Evolutionary conservation across 2,888 invertebrate genomes (phyloP).

Genomic region (Diplolepis rosae): DNA sequence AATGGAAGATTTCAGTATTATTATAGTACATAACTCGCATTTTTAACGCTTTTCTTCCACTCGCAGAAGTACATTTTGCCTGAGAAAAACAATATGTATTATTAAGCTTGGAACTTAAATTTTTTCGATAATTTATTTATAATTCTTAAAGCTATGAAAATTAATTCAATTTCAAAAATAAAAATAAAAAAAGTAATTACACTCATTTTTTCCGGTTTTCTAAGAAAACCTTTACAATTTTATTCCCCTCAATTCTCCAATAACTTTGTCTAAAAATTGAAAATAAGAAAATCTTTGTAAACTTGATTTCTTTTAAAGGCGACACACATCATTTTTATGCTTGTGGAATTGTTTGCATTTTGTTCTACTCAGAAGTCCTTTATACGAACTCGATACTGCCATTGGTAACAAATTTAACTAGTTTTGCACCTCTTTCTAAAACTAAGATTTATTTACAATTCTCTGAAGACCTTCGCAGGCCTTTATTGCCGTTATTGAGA

Average conservation of each 20-base stretch:
- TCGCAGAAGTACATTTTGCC: slow-evolving; percentile 22
- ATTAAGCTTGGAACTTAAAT: slow-evolving; percentile 5
- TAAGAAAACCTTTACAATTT: neutral
- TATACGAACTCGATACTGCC: slow-evolving; percentile 59
- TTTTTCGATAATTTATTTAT: neutral
- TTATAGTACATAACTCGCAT: slow-evolving; percentile 39
- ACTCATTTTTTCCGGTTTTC: neutral
- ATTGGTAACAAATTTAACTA: slow-evolving; percentile 68
- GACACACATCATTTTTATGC: neutral
- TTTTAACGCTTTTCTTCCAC: slow-evolving; percentile 30
- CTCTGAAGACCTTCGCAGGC: slow-evolving; percentile 53
- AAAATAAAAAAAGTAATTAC: neutral
- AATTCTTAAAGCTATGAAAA: neutral
- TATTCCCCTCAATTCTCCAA: too few relatives aligned
- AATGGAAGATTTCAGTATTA: slow-evolving; percentile 27
- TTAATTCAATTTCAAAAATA: neutral
- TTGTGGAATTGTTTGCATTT: slow-evolving; percentile 24
- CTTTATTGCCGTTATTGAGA: slow-evolving; percentile 45
- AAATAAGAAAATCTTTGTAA: neutral
- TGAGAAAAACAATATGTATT: slow-evolving; percentile 6
- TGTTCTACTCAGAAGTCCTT: slow-evolving; percentile 42
- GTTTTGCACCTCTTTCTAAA: slow-evolving; percentile 62
- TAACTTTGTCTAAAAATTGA: too few relatives aligned
- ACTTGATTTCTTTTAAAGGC: neutral
- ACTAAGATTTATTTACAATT: slow-evolving; percentile 61